Evolutionary conservation across 2,888 invertebrate species (phyloP).

Genomic region (Busseola fusca): DNA sequence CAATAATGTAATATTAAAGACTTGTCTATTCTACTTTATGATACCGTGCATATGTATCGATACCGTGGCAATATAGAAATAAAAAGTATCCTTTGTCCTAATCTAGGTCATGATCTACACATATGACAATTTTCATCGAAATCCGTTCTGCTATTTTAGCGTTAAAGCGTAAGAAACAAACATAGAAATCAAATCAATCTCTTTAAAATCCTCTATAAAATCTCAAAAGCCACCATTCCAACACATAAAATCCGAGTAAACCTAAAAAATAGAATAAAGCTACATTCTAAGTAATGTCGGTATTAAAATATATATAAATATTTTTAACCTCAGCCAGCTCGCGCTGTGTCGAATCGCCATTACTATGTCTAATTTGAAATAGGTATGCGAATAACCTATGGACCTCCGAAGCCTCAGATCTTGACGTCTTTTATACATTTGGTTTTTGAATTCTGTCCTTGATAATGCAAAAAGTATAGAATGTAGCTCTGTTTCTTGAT

Average conservation of each 20-base stretch:
- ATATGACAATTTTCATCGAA: neutral
- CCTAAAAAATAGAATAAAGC: constrained; percentile 37
- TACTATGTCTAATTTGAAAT: constrained; percentile 66
- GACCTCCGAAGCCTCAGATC: constrained; percentile 32
- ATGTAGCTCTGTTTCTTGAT: constrained; percentile 29
- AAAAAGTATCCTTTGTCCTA: neutral
- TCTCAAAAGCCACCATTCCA: neutral
- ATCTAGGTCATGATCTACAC: neutral
- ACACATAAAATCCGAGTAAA: constrained; percentile 1
- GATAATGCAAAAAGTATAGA: constrained; percentile 36
- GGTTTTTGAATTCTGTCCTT: constrained; percentile 41
- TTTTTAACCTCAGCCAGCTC: constrained; percentile 43
- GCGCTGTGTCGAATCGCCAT: constrained; percentile 59
- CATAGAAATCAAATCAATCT: neutral
- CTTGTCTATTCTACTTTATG: neutral
- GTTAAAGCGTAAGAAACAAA: neutral
- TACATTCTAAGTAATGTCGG: constrained; percentile 23
- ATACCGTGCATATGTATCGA: neutral
- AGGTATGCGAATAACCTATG: constrained; percentile 57
- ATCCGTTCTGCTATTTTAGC: neutral
- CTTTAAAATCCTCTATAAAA: neutral
- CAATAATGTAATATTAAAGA: too few relatives aligned
- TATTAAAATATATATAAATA: constrained; percentile 60
- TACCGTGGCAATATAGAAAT: neutral
- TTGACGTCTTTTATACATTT: constrained; percentile 29